These are phyloP conservation scores for Dinomys branickii DNA, from an alignment of 2,113 vertebrate species.

Conservation along the genomic window DNA sequence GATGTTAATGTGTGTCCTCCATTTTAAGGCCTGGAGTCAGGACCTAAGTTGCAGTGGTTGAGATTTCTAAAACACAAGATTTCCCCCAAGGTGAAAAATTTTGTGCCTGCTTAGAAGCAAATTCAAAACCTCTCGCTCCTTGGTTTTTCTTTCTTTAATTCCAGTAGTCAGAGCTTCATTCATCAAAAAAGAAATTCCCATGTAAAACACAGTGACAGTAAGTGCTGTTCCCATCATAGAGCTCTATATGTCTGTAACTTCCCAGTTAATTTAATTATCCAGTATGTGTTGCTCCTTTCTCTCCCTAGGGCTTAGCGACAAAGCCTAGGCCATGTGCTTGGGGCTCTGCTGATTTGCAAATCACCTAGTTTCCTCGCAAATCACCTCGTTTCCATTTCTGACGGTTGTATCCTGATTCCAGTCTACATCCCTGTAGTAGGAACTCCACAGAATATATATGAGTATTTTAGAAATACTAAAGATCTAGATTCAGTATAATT, in stretches of 20 bases:
- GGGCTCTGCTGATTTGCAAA: background rate
- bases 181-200: background rate
- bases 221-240: background rate
- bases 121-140: background rate
- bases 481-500: background rate
- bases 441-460: background rate
- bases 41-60: background rate
- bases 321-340: background rate
- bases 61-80: background rate
- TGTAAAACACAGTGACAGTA: fast-evolving
- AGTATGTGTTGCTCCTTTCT: background rate
- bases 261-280: background rate
- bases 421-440: background rate
- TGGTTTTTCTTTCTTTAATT: background rate
- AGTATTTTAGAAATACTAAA: background rate
- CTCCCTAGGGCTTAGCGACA: background rate
- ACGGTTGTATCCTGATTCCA: background rate
- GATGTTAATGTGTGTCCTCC: background rate
- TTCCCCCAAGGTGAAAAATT: background rate
- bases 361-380: no score
- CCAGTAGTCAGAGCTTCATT: background rate
- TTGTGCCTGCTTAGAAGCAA: background rate
- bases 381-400: background rate
- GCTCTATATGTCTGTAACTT: background rate
- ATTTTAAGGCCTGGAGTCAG: background rate